Percentiles rank a stretch among this genome's conserved stretches.
Conservation (phyloP, 1,140 invertebrate species). For the Mactra quadrangularis region DNA sequence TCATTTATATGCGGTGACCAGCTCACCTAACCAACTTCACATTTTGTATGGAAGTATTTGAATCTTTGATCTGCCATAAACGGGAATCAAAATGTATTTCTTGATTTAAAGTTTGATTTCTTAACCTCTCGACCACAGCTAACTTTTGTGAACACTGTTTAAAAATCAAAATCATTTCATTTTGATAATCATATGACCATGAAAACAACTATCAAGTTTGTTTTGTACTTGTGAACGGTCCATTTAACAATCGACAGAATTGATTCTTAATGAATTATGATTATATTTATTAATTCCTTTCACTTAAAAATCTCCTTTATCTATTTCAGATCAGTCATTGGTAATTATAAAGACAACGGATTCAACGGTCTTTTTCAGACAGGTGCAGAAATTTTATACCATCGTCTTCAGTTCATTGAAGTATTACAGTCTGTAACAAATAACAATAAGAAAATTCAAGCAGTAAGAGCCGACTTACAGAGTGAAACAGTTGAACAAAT, state of each 20-base stretch:
- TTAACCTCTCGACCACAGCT: too few species aligned
- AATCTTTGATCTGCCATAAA: background rate
- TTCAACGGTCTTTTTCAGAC: conserved; percentile 46
- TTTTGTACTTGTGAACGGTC: too few species aligned
- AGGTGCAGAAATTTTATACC: background rate
- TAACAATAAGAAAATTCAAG: background rate
- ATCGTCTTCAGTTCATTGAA: background rate
- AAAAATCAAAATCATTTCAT: too few species aligned
- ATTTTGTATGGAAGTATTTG: background rate
- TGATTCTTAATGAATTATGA: too few species aligned
- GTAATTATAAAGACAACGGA: conserved; percentile 42
- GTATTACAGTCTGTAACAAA: background rate
- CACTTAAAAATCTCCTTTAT: background rate
- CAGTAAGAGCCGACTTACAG: conserved; percentile 11
- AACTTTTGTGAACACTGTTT: too few species aligned
- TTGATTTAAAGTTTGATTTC: too few species aligned
- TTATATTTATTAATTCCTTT: too few species aligned
- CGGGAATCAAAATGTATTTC: too few species aligned
- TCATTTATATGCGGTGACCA: background rate
- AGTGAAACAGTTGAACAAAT: background rate
- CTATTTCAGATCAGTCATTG: conserved; percentile 14
- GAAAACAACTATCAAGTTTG: too few species aligned
- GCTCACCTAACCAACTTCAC: background rate
- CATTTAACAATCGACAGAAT: too few species aligned
- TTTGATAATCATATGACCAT: too few species aligned